Conservation (phyloP, 2,888 invertebrate genomes). For the Scaptomyza flava region DNA sequence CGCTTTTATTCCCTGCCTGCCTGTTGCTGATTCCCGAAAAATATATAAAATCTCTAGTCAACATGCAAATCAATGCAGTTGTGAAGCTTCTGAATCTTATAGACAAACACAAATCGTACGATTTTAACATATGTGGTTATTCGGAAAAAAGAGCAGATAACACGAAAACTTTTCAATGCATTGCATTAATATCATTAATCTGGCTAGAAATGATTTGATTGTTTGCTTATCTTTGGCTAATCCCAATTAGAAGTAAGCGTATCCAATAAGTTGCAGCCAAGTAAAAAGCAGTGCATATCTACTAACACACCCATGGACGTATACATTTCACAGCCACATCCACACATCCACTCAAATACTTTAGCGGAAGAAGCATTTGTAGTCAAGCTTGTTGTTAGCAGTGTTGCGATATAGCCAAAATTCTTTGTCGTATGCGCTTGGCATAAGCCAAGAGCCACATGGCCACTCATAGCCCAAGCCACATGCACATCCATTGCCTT, state of each 20-base stretch:
- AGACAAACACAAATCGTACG: too few relatives aligned
- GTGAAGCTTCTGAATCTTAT: background rate
- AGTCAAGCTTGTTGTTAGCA: conserved; percentile 3
- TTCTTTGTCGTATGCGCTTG: background rate
- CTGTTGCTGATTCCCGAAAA: conserved; percentile 1
- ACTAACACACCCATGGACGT: background rate
- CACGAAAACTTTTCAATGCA: too few relatives aligned
- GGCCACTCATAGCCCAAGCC: conserved; percentile 15
- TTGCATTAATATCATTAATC: background rate
- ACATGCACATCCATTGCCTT: conserved; percentile 8
- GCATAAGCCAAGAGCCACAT: conserved; percentile 6
- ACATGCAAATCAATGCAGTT: conserved; percentile 12
- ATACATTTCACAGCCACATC: background rate
- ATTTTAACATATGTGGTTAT: background rate
- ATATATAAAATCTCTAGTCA: conserved; percentile 14
- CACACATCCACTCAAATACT: background rate
- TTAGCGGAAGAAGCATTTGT: background rate
- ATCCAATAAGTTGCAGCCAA: background rate
- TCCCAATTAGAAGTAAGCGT: background rate
- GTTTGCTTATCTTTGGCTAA: background rate
- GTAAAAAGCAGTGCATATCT: too few relatives aligned
- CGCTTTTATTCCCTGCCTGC: background rate
- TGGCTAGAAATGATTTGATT: background rate
- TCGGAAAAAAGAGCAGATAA: background rate
- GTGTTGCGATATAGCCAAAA: conserved; percentile 9